Evolutionary conservation across 2,113 vertebrate genomes (phyloP).

Genomic region (Osmerus eperlanus): DNA sequence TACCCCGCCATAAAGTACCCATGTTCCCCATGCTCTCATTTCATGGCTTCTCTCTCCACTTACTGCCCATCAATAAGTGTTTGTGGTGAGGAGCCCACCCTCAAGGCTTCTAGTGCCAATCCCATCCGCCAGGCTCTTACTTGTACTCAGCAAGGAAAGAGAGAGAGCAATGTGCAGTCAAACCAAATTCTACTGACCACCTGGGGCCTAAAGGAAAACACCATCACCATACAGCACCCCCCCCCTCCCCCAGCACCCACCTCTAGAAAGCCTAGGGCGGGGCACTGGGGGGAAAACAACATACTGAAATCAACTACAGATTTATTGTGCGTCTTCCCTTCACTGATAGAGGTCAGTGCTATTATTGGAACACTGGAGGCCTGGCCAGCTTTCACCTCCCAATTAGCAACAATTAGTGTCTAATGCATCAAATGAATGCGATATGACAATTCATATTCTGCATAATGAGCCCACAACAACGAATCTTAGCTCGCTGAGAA

Average conservation of each 20-base stretch:
- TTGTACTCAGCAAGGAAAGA: background rate
- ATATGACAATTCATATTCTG: constrained; percentile 25
- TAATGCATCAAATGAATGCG: constrained; percentile 38
- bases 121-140: background rate
- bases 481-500: background rate
- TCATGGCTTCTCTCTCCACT: constrained; percentile 51
- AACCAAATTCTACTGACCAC: background rate
- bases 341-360: background rate
- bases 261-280: too few species aligned
- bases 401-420: constrained; percentile 41
- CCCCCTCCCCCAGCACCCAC: background rate
- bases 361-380: background rate
- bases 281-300: too few species aligned
- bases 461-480: background rate
- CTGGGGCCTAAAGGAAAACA: background rate
- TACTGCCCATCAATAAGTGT: constrained; percentile 50
- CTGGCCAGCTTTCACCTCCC: background rate
- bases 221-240: background rate
- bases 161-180: background rate
- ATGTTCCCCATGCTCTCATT: constrained; percentile 44
- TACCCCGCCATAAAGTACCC: constrained; percentile 49
- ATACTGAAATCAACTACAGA: too few species aligned
- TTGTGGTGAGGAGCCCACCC: constrained; percentile 29
- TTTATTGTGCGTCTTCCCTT: background rate
- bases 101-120: constrained; percentile 6